Conservation (phyloP, 2,113 vertebrate genomes). For the Melanerpes formicivorus region DNA sequence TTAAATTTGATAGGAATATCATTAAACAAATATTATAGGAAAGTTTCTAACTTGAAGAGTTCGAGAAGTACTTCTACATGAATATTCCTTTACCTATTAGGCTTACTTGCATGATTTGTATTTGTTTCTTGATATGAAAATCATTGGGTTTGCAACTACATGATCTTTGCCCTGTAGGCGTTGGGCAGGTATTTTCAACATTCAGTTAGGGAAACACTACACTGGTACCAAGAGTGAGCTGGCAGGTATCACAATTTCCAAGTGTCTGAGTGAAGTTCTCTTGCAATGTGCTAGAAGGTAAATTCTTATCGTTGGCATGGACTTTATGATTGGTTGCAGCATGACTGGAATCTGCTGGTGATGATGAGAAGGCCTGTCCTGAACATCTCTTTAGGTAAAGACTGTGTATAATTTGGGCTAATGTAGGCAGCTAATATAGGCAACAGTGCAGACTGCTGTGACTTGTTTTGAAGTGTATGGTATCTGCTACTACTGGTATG, state of each 20-base stretch:
- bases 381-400: background rate
- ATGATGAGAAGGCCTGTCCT: background rate
- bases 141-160: background rate
- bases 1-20: background rate
- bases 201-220: background rate
- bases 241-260: background rate
- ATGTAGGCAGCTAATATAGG: background rate
- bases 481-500: background rate
- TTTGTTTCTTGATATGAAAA: background rate
- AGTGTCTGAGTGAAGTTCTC: background rate
- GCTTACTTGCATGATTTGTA: background rate
- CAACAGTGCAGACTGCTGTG: background rate
- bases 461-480: background rate
- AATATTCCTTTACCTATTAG: background rate
- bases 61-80: accelerated
- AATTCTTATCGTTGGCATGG: background rate
- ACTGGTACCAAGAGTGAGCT: background rate
- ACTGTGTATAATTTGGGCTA: background rate
- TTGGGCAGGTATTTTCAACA: background rate
- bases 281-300: background rate
- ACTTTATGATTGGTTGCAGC: background rate
- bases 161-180: background rate
- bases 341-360: background rate
- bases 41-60: background rate
- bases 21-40: background rate